Evolutionary conservation across 2,888 invertebrate genomes (phyloP).

Genomic region (Beris morrisii): DNA sequence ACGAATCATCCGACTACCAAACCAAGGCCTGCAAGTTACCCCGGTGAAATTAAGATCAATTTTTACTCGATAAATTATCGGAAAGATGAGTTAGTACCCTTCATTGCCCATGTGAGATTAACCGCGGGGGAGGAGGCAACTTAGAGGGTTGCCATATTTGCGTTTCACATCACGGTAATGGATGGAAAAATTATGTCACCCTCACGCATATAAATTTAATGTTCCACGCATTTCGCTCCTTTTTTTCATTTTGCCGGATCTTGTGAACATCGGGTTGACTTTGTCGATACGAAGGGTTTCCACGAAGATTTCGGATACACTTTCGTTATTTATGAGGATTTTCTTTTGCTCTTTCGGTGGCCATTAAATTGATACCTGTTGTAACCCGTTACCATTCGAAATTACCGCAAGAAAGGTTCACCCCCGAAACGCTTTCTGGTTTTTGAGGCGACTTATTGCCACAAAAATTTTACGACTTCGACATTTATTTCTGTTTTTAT

Average conservation of each 20-base stretch:
- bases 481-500: conserved; percentile 15
- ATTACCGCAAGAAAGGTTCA: conserved; percentile 1
- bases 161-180: conserved; percentile 13
- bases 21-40: too few relatives aligned
- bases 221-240: conserved; percentile 8
- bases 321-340: conserved; percentile 18
- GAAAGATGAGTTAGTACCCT: too few relatives aligned
- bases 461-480: conserved; percentile 14
- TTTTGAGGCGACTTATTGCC: conserved; percentile 10
- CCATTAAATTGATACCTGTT: conserved; percentile 16
- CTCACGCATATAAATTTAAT: conserved; percentile 17
- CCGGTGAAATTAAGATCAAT: too few relatives aligned
- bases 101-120: too few relatives aligned
- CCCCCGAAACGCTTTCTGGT: not conserved
- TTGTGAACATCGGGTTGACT: not conserved
- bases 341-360: not conserved
- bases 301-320: conserved; percentile 17
- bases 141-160: too few relatives aligned
- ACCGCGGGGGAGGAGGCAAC: too few relatives aligned
- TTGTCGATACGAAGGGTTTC: conserved; percentile 6
- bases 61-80: too few relatives aligned
- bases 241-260: not conserved
- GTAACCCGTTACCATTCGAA: conserved; percentile 14
- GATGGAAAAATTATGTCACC: conserved; percentile 20
- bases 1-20: too few relatives aligned